These are phyloP conservation scores for Sisor rabdophorus DNA, from an alignment of 2,113 vertebrate species.

Conservation along the genomic window DNA sequence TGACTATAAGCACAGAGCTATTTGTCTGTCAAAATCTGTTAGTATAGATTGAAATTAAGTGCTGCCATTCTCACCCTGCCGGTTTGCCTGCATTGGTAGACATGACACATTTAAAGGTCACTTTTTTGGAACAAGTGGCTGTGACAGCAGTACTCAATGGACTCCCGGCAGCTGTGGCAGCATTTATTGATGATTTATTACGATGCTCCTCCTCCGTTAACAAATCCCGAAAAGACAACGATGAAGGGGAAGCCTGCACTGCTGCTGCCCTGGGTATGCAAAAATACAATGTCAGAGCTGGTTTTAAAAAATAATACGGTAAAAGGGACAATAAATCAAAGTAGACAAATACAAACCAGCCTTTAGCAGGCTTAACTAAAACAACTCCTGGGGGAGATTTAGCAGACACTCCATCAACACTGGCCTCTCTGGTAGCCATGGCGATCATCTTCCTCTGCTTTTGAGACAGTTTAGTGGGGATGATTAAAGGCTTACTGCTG, in stretches of 20 bases:
- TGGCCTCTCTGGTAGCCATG: constrained; percentile 80
- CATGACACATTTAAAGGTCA: constrained; percentile 73
- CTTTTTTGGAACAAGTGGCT: constrained; percentile 66
- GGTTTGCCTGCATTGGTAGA: constrained; percentile 66
- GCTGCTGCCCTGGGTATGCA: constrained; percentile 72
- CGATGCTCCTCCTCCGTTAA: constrained; percentile 78
- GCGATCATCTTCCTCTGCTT: constrained; percentile 95
- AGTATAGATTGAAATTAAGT: background rate
- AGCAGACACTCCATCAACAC: constrained; percentile 59
- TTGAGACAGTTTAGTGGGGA: constrained; percentile 86
- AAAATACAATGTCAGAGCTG: background rate
- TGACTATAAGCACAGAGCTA: background rate
- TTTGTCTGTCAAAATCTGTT: background rate
- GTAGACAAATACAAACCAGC: constrained; percentile 75
- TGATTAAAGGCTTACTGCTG: constrained; percentile 65
- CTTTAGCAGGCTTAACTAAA: constrained; percentile 73
- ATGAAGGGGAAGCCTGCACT: constrained; percentile 69
- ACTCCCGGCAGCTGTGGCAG: constrained; percentile 61
- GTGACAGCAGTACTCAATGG: constrained; percentile 47
- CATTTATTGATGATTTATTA: constrained; percentile 53
- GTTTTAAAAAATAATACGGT: background rate
- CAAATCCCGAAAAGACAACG: constrained; percentile 82
- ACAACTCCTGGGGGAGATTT: constrained; percentile 62
- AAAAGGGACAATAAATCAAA: background rate
- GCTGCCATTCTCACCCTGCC: constrained; percentile 57